Evolutionary conservation across 1,140 invertebrate species (phyloP).

Genomic region (Drosophila orosa): DNA sequence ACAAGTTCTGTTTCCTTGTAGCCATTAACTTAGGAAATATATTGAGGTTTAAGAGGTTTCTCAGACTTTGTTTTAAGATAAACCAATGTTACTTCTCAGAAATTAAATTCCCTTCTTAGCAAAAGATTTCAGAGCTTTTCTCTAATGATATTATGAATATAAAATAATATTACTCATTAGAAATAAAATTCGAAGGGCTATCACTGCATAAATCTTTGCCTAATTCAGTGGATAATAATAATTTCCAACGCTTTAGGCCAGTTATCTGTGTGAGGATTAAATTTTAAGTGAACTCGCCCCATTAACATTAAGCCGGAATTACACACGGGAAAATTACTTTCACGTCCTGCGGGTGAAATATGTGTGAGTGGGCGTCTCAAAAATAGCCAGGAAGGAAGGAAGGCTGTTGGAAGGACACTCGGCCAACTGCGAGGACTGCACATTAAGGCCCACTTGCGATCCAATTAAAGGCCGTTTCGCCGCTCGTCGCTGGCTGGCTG

Average conservation of each 20-base stretch:
- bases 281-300: conserved; percentile 29
- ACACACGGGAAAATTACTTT: conserved; percentile 38
- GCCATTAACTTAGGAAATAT: not conserved
- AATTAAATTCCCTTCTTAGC: no score
- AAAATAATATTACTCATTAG: not conserved
- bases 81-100: no score
- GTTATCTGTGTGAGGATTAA: conserved; percentile 38
- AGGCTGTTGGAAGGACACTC: conserved; percentile 11
- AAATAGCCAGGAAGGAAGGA: conserved; percentile 43
- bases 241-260: conserved; percentile 7
- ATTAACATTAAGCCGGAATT: conserved; percentile 46
- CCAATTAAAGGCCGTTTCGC: conserved; percentile 78
- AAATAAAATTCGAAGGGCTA: not conserved
- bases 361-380: conserved; percentile 44
- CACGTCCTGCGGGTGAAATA: conserved; percentile 28
- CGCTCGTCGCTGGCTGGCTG: conserved; percentile 43
- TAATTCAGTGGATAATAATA: conserved; percentile 22
- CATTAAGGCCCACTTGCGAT: conserved; percentile 67
- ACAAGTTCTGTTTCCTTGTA: not conserved
- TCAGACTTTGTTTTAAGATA: no score
- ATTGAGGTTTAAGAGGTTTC: not conserved
- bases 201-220: not conserved
- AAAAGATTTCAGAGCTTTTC: no score
- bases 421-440: conserved; percentile 26
- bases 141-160: not conserved